Evolutionary conservation across 1,140 invertebrate species (phyloP), one percentile per base, ranked within the genome.

Genomic region (Streblospio benedicti): DNA sequence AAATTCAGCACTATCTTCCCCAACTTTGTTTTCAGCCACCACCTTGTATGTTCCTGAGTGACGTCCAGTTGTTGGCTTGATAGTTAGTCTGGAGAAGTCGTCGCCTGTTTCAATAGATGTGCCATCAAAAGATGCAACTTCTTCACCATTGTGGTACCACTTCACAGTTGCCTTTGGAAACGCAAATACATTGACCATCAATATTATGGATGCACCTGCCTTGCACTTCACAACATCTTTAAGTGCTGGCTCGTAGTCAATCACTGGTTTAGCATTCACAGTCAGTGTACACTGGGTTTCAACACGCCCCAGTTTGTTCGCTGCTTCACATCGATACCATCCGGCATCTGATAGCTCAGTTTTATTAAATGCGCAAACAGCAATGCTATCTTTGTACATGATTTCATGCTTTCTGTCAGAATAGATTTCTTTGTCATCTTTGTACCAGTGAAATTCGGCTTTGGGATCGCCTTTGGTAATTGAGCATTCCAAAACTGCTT

Each of bases 41-140:
- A 93, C 84, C 6, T 83, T 84, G 73, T 96, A 97, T 51, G 84
- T 82, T 25, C 93, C 93, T 43, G 87, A 87, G 75, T 96, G 92
- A 52, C 86, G 83, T 1, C 83, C 80, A 1, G 83, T 84, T 1
- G 93, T 86, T 69, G 89, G 88, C 78, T 95, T 97, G 44, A 97
- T 49, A 4, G 67, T 67, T 54, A 76, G 57, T 4, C 43, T 44
- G 14, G 30, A 50, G 45, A 35, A 28, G 18, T 16, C 33, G n/a
- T 31, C 50, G 30, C 52, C 55, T 30, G 27, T 31, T 6, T 31
- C 33, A 14, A 57, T 12, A 31, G 41, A 12, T 12, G 47, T 23
- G 5, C 51, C 43, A 27, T 23, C 60, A 6, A 16, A 27, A 47
- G 31, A n/a, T 27, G 27, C 27, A 5, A 62, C 23, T 23, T 62